Conservation (phyloP, 2,797 vertebrate genomes). For the Sitta carolinensis region DNA sequence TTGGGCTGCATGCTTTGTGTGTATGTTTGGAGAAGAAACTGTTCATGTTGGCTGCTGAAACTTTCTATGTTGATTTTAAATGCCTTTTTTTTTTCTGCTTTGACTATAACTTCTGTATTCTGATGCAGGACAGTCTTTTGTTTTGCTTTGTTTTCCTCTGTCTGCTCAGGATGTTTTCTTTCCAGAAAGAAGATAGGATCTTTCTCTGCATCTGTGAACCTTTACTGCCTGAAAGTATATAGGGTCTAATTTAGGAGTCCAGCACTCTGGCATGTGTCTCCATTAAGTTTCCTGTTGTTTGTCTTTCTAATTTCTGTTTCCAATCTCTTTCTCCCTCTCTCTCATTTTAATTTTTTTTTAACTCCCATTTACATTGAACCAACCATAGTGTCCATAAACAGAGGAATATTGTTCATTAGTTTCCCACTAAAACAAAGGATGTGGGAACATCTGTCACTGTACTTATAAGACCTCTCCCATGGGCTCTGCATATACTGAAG, state of each 20-base stretch:
- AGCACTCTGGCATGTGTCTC: not conserved
- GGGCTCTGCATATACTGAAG: not conserved
- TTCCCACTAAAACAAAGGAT: conserved; percentile 15
- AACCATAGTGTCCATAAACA: not conserved
- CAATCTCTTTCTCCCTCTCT: not conserved
- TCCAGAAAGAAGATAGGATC: conserved; percentile 35
- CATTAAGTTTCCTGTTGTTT: conserved; percentile 9
- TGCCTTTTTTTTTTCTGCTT: not conserved
- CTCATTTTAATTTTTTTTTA: not conserved
- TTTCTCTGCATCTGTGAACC: conserved; percentile 26
- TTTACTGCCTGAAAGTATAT: conserved; percentile 21
- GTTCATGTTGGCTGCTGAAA: not conserved
- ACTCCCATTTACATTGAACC: not conserved
- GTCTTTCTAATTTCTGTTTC: not conserved
- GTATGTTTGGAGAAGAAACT: not conserved
- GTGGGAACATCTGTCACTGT: conserved; percentile 68
- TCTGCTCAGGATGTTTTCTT: conserved; percentile 10
- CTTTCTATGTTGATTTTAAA: not conserved
- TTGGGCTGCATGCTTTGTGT: not conserved
- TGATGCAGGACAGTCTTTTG: not conserved
- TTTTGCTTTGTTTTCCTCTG: conserved; percentile 8
- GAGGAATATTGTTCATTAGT: conserved; percentile 27
- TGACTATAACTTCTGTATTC: not conserved
- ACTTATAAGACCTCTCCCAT: conserved; percentile 67
- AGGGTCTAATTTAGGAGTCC: not conserved